These are phyloP conservation scores for Nomada ruficornis DNA, from an alignment of 2,888 invertebrate genomes.

Conservation along the genomic window DNA sequence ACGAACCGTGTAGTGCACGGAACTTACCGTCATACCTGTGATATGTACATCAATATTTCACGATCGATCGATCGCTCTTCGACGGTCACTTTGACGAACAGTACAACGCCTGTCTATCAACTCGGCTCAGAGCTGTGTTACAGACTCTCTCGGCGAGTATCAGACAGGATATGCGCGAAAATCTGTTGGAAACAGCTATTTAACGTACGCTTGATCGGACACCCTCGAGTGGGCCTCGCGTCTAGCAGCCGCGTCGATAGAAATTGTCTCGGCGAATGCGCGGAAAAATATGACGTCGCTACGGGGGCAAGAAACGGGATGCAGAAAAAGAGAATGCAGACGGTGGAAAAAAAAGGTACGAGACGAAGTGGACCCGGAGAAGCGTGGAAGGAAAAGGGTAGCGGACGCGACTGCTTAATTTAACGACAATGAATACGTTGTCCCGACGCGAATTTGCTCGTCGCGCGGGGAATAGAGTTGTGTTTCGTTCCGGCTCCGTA, in stretches of 20 bases:
- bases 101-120: not conserved
- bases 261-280: not conserved
- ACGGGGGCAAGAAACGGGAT: not conserved
- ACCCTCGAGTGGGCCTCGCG: not conserved
- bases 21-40: too few relatives aligned
- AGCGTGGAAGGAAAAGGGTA: not conserved
- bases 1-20: too few relatives aligned
- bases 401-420: conserved; percentile 52
- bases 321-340: conserved; percentile 14
- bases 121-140: too few relatives aligned
- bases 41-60: too few relatives aligned
- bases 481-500: conserved; percentile 66
- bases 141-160: too few relatives aligned
- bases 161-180: not conserved
- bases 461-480: conserved; percentile 61
- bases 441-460: conserved; percentile 44
- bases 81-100: not conserved
- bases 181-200: not conserved
- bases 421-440: conserved; percentile 67
- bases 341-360: conserved; percentile 22
- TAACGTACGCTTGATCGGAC: not conserved
- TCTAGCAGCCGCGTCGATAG: not conserved
- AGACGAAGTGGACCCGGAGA: not conserved
- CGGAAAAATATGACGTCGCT: not conserved
- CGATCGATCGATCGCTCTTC: not conserved